Evolutionary conservation across 2,888 invertebrate species (phyloP).

Genomic region (Troglohyphantes excavatus): DNA sequence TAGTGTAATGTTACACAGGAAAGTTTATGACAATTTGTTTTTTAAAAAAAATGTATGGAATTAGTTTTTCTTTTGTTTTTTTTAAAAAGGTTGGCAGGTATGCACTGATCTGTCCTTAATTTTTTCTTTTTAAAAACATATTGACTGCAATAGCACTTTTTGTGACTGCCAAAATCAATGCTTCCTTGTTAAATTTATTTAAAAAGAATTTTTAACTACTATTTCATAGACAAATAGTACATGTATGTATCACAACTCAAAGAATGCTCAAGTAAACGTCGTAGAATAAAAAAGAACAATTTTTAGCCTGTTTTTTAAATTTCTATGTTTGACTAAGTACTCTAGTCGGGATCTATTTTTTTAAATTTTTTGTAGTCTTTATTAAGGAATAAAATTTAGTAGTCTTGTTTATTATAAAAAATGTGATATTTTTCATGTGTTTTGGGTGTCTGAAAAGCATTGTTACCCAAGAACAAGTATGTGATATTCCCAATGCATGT

Average conservation of each 20-base stretch:
- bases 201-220: constrained; percentile 25
- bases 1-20: too few species aligned
- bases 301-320: constrained; percentile 46
- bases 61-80: too few species aligned
- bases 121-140: not conserved
- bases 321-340: constrained; percentile 43
- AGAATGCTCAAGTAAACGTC: constrained; percentile 53
- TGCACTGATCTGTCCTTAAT: too few species aligned
- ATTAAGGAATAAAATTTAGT: constrained; percentile 55
- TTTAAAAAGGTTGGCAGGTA: too few species aligned
- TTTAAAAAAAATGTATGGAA: too few species aligned
- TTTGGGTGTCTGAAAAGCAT: constrained; percentile 29
- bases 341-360: constrained; percentile 49
- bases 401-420: constrained; percentile 51
- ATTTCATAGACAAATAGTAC: constrained; percentile 21
- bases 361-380: constrained; percentile 55
- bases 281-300: constrained; percentile 28
- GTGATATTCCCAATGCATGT: constrained; percentile 21
- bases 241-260: constrained; percentile 56
- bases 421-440: constrained; percentile 62
- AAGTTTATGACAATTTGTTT: too few species aligned
- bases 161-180: constrained; percentile 5
- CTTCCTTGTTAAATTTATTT: constrained; percentile 39
- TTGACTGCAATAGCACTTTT: constrained; percentile 1
- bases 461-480: constrained; percentile 30